Percentiles rank a stretch among this genome's conserved stretches.
phyloP scores from a whole-genome alignment of 2,113 vertebrate genomes.

The Columbina picui region DNA sequence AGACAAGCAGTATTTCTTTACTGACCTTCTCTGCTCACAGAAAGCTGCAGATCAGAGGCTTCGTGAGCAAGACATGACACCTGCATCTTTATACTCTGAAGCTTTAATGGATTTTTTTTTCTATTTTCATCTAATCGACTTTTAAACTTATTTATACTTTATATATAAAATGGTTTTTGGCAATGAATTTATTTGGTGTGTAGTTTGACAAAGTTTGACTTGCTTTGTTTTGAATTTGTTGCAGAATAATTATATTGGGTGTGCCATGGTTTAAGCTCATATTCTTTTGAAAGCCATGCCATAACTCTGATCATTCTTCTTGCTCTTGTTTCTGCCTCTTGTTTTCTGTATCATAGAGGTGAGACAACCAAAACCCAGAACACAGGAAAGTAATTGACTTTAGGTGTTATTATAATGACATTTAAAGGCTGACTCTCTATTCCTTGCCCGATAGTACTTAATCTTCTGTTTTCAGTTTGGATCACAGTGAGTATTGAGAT shows the following conservation, averaged over 20 bases:
- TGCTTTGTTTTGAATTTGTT: background rate
- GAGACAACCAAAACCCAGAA: background rate
- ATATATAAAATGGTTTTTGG: background rate
- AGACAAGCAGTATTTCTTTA: background rate
- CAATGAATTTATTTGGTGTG: background rate
- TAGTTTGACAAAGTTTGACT: background rate
- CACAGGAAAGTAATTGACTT: fast-evolving
- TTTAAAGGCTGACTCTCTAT: background rate
- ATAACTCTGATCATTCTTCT: background rate
- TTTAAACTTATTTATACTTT: background rate
- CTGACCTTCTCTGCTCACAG: background rate
- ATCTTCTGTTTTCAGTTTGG: background rate
- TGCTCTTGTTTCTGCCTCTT: background rate
- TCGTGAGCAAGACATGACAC: background rate
- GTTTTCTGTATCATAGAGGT: background rate
- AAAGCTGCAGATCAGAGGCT: background rate
- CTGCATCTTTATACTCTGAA: background rate
- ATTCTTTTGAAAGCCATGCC: background rate
- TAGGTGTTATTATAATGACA: background rate
- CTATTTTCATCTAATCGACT: background rate
- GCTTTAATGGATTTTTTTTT: background rate
- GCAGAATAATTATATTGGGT: background rate
- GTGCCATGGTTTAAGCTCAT: background rate
- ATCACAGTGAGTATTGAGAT: background rate
- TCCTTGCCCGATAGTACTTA: background rate